Evolutionary conservation across 2,797 vertebrate species (phyloP), one percentile per base, ranked within the genome.

Genomic region (Malurus leucopterus): DNA sequence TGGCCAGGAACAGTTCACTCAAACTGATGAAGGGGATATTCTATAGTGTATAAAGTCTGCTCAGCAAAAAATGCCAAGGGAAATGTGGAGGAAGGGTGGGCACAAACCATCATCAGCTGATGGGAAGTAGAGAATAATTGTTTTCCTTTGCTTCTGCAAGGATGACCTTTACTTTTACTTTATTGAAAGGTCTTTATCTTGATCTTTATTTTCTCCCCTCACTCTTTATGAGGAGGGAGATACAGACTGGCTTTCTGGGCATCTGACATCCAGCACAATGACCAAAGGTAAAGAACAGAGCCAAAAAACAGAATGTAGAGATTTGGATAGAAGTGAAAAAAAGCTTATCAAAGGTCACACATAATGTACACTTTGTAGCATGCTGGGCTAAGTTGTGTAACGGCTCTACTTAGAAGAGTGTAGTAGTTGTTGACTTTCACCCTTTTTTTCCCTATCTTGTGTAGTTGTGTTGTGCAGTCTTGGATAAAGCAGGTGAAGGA

Each of bases 21-120:
- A 41, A 15, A 46, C 5, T 13, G 29, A 53, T 30, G 17, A 47
- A 53, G 40, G 29, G 10, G 18, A 27, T 30, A 41, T 40, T 65
- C 21, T 21, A n/a, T 30, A 19, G 29, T 51, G 2, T 34, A 11
- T 22, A 32, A 46, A 15, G 6, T 23, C 46, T 41, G 10, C 7
- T 65, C 12, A 53, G 26, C 24, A 41, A 22, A 21, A 40, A 34
- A 51, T 65, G 5, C 15, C 34, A 19, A 46, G 9, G 9, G 12
- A 53, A 53, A 19, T 3, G 8, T 16, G 13, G 10, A 53, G 14
- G 32, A 65, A 30, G 17, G 5, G 17, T 0, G 0, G 14, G 4
- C 1, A 8, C 26, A 41, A 21, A 19, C 3, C 18, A 21, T 50
- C 19, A 36, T 27, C 27, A n/a, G 15, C 17, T 26, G 32, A 34